These are phyloP conservation scores for Rhagologus leucostigma DNA, from an alignment of 2,113 vertebrate species.

Conservation along the genomic window DNA sequence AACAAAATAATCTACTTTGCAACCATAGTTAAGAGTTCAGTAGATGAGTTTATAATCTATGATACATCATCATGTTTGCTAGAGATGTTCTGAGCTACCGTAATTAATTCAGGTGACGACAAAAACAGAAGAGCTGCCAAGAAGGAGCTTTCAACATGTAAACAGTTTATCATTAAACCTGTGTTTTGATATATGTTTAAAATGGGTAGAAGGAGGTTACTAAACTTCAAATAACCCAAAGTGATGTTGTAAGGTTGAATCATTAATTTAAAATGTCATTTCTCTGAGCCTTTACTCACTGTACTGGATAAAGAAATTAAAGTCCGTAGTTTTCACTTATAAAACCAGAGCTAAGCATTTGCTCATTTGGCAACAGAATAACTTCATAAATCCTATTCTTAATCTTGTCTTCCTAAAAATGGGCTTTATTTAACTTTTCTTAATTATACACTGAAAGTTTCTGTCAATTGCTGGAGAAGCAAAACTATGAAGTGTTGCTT, in stretches of 20 bases:
- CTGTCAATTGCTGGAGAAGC: neutral
- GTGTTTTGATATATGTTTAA: constrained; percentile 38
- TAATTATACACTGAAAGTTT: neutral
- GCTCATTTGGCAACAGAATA: constrained; percentile 1
- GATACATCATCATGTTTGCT: constrained; percentile 63
- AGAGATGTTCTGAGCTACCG: constrained; percentile 23
- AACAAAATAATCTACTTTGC: constrained; percentile 72
- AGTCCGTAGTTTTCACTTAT: neutral
- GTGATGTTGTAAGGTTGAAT: constrained; percentile 10
- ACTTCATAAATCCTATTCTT: constrained; percentile 10
- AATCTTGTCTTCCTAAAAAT: neutral
- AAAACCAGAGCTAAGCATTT: constrained; percentile 14
- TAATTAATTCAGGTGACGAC: constrained; percentile 67
- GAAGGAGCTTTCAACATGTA: constrained; percentile 50
- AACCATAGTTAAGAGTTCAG: constrained; percentile 64
- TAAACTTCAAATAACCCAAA: constrained; percentile 36
- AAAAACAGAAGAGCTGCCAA: constrained; percentile 51
- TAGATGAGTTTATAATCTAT: constrained; percentile 62
- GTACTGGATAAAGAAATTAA: constrained; percentile 8
- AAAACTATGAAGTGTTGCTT: neutral
- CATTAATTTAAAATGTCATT: neutral
- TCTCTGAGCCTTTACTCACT: constrained; percentile 9
- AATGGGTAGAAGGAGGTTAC: constrained; percentile 36
- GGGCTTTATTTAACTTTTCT: constrained; percentile 5
- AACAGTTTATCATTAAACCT: constrained; percentile 46